Percentiles rank a stretch among this genome's conserved stretches.
phyloP scores from a whole-genome alignment of 2,113 vertebrate genomes.

The Onychostoma macrolepis region DNA sequence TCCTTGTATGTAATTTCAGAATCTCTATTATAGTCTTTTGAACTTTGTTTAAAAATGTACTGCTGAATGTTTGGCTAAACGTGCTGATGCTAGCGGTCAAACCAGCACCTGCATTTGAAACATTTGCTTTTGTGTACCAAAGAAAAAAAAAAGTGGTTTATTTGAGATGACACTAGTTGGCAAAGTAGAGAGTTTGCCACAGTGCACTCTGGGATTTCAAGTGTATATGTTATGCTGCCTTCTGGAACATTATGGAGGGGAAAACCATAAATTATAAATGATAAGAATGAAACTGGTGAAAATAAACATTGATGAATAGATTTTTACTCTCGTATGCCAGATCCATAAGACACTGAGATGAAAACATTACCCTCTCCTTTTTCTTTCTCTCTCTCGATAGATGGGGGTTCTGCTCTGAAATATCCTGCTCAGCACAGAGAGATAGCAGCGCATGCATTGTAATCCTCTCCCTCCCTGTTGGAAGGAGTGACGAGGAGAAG shows the following conservation, averaged over 20 bases:
- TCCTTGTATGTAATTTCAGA: too few species aligned
- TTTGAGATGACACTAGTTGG: neutral
- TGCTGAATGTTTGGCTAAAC: neutral
- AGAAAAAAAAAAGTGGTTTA: neutral
- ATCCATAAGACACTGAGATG: conserved; percentile 37
- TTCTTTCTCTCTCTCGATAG: neutral
- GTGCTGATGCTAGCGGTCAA: neutral
- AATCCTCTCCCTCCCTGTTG: conserved; percentile 48
- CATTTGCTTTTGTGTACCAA: neutral
- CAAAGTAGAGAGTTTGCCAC: neutral
- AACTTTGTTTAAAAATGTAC: too few species aligned
- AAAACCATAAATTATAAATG: conserved; percentile 38
- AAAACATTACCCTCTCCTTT: conserved; percentile 3
- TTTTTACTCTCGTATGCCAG: conserved; percentile 15
- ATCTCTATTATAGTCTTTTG: neutral
- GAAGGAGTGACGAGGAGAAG: conserved; percentile 48
- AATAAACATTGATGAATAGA: conserved; percentile 29
- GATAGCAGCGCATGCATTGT: conserved; percentile 38
- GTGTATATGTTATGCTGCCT: too few species aligned
- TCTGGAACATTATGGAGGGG: conserved; percentile 1
- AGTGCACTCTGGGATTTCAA: neutral
- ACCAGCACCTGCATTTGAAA: neutral
- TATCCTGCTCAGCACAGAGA: conserved; percentile 21
- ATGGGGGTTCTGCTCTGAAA: neutral
- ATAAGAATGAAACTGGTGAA: neutral